Conservation (phyloP, 2,888 invertebrate species). For the Drosophila monieri region DNA sequence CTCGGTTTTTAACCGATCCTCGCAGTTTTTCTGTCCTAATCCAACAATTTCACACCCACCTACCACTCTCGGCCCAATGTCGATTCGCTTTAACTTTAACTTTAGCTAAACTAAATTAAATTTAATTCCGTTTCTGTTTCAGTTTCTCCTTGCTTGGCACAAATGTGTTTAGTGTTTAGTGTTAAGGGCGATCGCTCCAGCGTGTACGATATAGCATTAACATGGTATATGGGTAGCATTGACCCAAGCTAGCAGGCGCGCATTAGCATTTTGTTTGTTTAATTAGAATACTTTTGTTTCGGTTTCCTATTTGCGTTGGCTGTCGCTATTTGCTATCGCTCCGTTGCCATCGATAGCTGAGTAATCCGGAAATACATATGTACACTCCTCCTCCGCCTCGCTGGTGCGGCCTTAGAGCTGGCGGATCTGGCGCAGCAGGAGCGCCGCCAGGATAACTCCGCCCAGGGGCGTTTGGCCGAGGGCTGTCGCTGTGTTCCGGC, state of each 20-base stretch:
- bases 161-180: constrained; percentile 29
- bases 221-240: constrained; percentile 50
- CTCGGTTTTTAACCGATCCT: constrained; percentile 74
- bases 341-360: constrained; percentile 40
- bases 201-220: constrained; percentile 44
- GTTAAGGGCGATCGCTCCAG: constrained; percentile 48
- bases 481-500: constrained; percentile 25
- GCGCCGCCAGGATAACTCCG: constrained; percentile 16
- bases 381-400: constrained; percentile 30
- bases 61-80: constrained; percentile 5
- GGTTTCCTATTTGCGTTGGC: constrained; percentile 37
- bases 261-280: constrained; percentile 64
- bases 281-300: constrained; percentile 74
- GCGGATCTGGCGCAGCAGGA: constrained; percentile 42
- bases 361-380: constrained; percentile 51
- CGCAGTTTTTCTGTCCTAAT: constrained; percentile 48
- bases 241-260: constrained; percentile 53
- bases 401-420: constrained; percentile 40
- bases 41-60: constrained; percentile 12
- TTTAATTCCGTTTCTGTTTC: constrained; percentile 28
- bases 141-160: constrained; percentile 58
- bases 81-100: constrained; percentile 42
- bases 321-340: constrained; percentile 26
- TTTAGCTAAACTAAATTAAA: constrained; percentile 66
- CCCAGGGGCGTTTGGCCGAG: constrained; percentile 10